Conservation (phyloP, 2,797 vertebrate genomes). For the Enteromius fasciolatus region DNA sequence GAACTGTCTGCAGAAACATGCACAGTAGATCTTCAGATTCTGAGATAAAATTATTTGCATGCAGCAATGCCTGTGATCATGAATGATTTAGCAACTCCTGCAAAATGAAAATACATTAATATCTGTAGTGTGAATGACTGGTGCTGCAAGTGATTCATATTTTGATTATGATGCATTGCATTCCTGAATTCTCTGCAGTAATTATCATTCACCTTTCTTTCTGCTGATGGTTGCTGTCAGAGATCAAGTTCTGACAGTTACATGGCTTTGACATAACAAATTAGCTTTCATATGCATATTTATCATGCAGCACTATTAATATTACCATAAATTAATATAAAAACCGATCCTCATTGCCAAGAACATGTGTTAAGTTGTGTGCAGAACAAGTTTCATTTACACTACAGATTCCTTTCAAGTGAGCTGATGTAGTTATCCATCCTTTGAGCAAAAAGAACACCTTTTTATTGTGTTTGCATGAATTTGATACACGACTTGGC, state of each 20-base stretch:
- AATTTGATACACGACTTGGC: not conserved
- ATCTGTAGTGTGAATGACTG: not conserved
- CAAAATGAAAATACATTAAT: not conserved
- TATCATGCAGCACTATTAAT: not conserved
- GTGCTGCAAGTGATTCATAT: not conserved
- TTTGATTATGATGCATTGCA: not conserved
- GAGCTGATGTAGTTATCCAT: not conserved
- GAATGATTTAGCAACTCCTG: not conserved
- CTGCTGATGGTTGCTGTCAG: not conserved
- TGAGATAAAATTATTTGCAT: not conserved
- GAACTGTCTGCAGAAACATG: conserved; percentile 36
- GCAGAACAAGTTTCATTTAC: conserved; percentile 12
- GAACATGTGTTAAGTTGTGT: conserved; percentile 42
- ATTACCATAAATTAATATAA: conserved; percentile 5
- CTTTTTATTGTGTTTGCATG: not conserved
- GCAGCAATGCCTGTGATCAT: not conserved
- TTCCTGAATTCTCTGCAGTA: not conserved
- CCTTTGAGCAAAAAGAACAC: conserved; percentile 8
- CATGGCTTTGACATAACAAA: not conserved
- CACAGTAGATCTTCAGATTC: conserved; percentile 14
- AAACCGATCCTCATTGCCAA: conserved; percentile 28
- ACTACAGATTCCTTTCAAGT: conserved; percentile 17
- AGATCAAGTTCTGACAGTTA: conserved; percentile 13
- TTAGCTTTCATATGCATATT: not conserved
- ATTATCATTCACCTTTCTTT: not conserved